A percentile compares a stretch with the other conserved stretches of the same genome.
Conservation (phyloP, 2,888 invertebrate species). For the Pristionchus arcanus region DNA sequence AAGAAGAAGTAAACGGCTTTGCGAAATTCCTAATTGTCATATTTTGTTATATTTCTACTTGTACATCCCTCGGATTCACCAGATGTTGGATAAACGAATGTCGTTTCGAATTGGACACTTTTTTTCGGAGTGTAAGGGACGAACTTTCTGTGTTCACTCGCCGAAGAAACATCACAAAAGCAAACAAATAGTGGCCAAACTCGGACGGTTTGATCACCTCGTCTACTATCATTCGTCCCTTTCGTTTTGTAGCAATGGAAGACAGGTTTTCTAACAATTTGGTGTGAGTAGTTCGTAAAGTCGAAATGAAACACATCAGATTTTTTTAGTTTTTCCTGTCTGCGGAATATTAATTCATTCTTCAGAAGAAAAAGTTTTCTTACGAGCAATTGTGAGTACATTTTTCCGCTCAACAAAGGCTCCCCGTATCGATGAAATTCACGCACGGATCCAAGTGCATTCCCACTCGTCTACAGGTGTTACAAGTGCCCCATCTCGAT, state of each 20-base stretch:
- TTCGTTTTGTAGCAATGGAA: not conserved
- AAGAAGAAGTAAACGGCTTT: not conserved
- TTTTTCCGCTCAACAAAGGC: too few relatives aligned
- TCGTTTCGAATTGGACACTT: not conserved
- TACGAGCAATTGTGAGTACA: too few relatives aligned
- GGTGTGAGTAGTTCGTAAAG: not conserved
- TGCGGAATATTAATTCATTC: too few relatives aligned
- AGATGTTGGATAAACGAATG: not conserved
- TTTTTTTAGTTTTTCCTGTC: too few relatives aligned
- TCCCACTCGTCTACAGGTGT: not conserved
- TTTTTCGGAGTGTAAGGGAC: not conserved
- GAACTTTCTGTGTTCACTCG: conserved; percentile 9
- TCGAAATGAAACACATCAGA: too few relatives aligned
- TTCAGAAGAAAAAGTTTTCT: too few relatives aligned
- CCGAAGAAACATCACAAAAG: not conserved
- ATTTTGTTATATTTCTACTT: not conserved
- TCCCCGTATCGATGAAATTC: too few relatives aligned
- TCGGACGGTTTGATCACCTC: not conserved
- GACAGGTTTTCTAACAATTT: not conserved
- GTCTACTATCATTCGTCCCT: not conserved
- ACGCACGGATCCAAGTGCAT: not conserved
- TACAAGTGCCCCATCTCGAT: not conserved
- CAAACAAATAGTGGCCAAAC: conserved; percentile 19
- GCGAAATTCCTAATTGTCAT: not conserved
- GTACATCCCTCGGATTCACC: not conserved